Percentiles rank a stretch among this genome's conserved stretches.
Conservation (phyloP, 2,888 invertebrate genomes). For the Parnassius mnemosyne region DNA sequence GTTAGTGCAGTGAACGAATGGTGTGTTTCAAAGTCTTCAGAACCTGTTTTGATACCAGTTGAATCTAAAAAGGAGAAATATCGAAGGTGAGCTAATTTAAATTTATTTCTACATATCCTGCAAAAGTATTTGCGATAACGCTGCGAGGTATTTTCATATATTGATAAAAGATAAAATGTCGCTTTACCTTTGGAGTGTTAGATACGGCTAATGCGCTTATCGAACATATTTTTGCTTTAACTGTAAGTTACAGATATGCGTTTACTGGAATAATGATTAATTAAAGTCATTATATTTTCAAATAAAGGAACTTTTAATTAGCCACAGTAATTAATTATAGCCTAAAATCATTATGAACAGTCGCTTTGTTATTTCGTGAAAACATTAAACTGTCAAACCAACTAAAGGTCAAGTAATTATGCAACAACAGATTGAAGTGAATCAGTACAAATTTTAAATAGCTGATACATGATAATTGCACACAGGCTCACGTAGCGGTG, state of each 20-base stretch:
- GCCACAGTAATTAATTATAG: too few relatives aligned
- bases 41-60: slow-evolving; percentile 67
- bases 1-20: slow-evolving; percentile 78
- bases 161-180: slow-evolving; percentile 61
- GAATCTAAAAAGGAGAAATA: slow-evolving; percentile 78
- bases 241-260: neutral
- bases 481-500: slow-evolving; percentile 39
- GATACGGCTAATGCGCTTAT: slow-evolving; percentile 51
- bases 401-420: slow-evolving; percentile 30
- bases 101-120: slow-evolving; percentile 43
- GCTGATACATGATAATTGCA: slow-evolving; percentile 41
- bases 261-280: too few relatives aligned
- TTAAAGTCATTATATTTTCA: too few relatives aligned
- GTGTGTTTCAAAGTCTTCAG: slow-evolving; percentile 69
- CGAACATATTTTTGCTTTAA: slow-evolving; percentile 11
- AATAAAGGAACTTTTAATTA: too few relatives aligned
- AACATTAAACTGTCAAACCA: too few relatives aligned
- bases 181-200: slow-evolving; percentile 41
- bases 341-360: too few relatives aligned
- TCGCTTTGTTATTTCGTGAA: too few relatives aligned
- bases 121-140: slow-evolving; percentile 66
- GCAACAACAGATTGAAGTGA: slow-evolving; percentile 31
- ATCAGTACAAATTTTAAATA: slow-evolving; percentile 33
- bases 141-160: slow-evolving; percentile 53
- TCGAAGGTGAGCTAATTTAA: slow-evolving; percentile 71